These are phyloP conservation scores for Lissonota sp. DNA, from an alignment of 2,888 invertebrate species.

Conservation along the genomic window DNA sequence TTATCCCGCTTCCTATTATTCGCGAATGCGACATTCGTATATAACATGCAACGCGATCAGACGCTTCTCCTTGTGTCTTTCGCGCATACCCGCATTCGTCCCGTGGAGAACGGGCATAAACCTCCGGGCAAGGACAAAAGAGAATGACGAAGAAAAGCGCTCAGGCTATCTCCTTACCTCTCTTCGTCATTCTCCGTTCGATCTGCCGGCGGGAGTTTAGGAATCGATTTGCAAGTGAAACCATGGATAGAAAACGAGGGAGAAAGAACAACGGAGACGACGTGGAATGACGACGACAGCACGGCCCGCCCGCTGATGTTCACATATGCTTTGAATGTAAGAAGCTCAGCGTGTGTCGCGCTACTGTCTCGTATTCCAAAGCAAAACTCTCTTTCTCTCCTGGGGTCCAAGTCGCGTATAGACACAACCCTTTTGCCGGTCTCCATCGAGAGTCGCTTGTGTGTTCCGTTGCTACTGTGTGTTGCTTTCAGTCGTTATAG, in stretches of 20 bases:
- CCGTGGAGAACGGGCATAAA: constrained; percentile 52
- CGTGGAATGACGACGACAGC: constrained; percentile 36
- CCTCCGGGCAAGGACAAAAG: constrained; percentile 40
- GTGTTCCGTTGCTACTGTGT: constrained; percentile 34
- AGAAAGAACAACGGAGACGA: constrained; percentile 41
- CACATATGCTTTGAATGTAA: constrained; percentile 27
- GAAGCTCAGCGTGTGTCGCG: constrained; percentile 47
- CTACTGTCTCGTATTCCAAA: constrained; percentile 50
- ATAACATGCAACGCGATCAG: constrained; percentile 62
- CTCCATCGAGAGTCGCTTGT: constrained; percentile 21
- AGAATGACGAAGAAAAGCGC: constrained; percentile 50
- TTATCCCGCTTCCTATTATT: constrained; percentile 7
- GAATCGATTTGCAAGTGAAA: constrained; percentile 81
- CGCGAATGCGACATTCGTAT: constrained; percentile 48
- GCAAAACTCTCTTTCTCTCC: constrained; percentile 33
- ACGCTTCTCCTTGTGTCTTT: constrained; percentile 45
- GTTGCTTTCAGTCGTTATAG: constrained; percentile 58
- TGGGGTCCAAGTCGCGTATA: constrained; percentile 36
- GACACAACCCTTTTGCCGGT: constrained; percentile 32
- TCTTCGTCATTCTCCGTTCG: not conserved
- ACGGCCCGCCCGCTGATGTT: constrained; percentile 46
- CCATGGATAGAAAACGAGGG: constrained; percentile 69
- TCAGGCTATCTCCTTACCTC: constrained; percentile 2
- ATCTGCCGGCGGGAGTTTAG: constrained; percentile 72
- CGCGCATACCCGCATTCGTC: constrained; percentile 62